Base-by-base conservation (phyloP, 2,113 vertebrate species). In the Agelaius tricolor region DNA sequence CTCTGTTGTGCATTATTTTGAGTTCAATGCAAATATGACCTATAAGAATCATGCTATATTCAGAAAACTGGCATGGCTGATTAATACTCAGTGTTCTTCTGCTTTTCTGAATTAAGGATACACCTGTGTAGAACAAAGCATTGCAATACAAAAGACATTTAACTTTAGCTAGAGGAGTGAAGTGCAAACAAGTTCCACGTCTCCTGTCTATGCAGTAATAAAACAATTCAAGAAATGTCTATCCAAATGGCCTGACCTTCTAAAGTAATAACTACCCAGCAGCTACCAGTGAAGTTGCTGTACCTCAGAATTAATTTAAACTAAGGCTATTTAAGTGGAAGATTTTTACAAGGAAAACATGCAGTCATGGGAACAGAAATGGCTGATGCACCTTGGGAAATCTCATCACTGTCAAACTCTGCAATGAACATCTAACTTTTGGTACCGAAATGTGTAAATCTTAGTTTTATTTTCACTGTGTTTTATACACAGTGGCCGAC, bases 191-290 rank as follows among this genome's bases (percentile, higher is more conserved):
- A 76, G 46, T 69, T 55, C 66, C 33, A 24, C 1, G 10, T 66
- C 75, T 74, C 80, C 66, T 92, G 73, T n/a, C 65, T 78, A 68
- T 27, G 57, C 5, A 39, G 47, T n/a, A 91, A 92, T 84, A 93
- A 90, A 91, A 85, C 49, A 86, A 90, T 78, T 61, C 77, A 89
- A 90, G 80, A 92, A 83, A 73, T 41, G 65, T 37, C 84, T 85
- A 13, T 62, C 26, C 75, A 91, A 87, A 58, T 30, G 51, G 61
- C 37, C 85, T 92, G 86, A 94, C 86, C 92, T 92, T 95, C 90
- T 81, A 18, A 81, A 93, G n/a, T 75, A 90, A 84, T 74, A 84
- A 90, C 88, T 44, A 84, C 28, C 61, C 65, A 90, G 57, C 35
- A 90, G 76, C 76, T 65, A 74, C 41, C 52, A 57, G 28, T 78